A percentile compares a stretch with the other conserved stretches of the same genome.
phyloP scores from a whole-genome alignment of 2,888 invertebrate genomes.

The Hypselothyrea guttata region DNA sequence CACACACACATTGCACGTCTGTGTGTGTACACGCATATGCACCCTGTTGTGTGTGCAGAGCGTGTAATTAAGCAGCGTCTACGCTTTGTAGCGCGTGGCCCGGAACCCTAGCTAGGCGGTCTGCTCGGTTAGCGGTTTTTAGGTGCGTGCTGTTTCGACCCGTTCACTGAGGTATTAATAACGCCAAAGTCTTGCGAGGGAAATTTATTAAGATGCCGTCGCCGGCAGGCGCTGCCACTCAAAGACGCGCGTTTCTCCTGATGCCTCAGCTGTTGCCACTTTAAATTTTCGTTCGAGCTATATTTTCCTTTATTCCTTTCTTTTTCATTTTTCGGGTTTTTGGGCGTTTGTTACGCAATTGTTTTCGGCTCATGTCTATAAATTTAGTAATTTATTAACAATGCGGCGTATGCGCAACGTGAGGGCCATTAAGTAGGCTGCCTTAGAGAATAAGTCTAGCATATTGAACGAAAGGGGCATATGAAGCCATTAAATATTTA shows the following conservation, averaged over 20 bases:
- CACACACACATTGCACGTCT: slow-evolving; percentile 23
- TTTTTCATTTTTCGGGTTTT: slow-evolving; percentile 22
- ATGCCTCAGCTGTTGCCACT: slow-evolving; percentile 67
- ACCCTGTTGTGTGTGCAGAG: slow-evolving; percentile 26
- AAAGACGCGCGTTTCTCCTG: slow-evolving; percentile 24
- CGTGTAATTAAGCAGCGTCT: slow-evolving; percentile 68
- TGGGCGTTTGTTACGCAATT: slow-evolving; percentile 14
- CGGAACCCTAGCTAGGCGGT: neutral
- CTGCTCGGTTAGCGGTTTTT: slow-evolving; percentile 64
- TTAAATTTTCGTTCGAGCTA: slow-evolving; percentile 22
- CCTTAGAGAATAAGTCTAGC: slow-evolving; percentile 5
- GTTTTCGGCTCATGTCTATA: slow-evolving; percentile 36
- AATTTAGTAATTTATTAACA: slow-evolving; percentile 56
- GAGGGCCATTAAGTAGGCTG: slow-evolving; percentile 5
- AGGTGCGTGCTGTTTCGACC: slow-evolving; percentile 61
- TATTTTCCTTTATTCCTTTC: slow-evolving; percentile 5
- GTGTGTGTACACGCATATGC: slow-evolving; percentile 28
- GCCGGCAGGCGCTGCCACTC: slow-evolving; percentile 40
- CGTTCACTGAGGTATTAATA: slow-evolving; percentile 72
- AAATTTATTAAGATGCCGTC: slow-evolving; percentile 76
- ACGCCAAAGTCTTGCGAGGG: slow-evolving; percentile 72
- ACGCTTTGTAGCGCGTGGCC: neutral
- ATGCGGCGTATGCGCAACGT: slow-evolving; percentile 48
- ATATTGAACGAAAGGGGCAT: neutral
- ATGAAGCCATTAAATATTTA: too few relatives aligned